These are phyloP conservation scores for Geococcyx californianus DNA, from an alignment of 2,113 vertebrate species.

Conservation along the genomic window DNA sequence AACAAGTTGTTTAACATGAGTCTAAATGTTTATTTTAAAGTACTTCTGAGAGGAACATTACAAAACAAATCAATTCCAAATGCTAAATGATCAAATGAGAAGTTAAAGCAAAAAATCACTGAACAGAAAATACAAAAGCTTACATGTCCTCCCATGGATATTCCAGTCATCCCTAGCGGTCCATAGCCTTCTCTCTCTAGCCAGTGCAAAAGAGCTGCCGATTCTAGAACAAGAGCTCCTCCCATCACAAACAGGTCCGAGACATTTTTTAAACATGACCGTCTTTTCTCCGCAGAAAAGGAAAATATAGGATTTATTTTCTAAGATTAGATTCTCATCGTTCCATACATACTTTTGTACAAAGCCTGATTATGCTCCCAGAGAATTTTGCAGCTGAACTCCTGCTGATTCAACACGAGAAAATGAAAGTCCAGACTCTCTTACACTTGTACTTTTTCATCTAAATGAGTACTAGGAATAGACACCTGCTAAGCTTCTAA, in stretches of 20 bases:
- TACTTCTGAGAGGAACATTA: background rate
- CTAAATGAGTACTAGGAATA: background rate
- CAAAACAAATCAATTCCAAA: background rate
- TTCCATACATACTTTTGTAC: background rate
- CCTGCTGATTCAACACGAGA: background rate
- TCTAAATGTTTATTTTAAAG: background rate
- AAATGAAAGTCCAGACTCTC: background rate
- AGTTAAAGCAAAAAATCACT: conserved; percentile 14
- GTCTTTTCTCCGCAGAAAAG: conserved; percentile 77
- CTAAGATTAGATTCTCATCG: conserved; percentile 1
- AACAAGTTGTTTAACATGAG: background rate
- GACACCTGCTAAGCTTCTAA: background rate
- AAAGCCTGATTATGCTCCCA: background rate
- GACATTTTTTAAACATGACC: conserved; percentile 95
- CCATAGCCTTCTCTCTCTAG: conserved; percentile 95
- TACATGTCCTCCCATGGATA: conserved; percentile 99
- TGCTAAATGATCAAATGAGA: background rate
- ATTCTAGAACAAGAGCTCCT: conserved; percentile 93
- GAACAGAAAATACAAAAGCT: conserved; percentile 70
- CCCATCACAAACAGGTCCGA: conserved; percentile 99
- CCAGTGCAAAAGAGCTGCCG: conserved; percentile 92
- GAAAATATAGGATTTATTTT: conserved; percentile 59
- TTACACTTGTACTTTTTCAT: background rate
- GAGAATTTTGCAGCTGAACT: background rate
- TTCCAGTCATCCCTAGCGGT: conserved; percentile 96